A percentile compares a stretch with the other conserved stretches of the same genome.
These are phyloP conservation scores for Drosophila birchii DNA, from an alignment of 2,888 invertebrate genomes.

Conservation along the genomic window DNA sequence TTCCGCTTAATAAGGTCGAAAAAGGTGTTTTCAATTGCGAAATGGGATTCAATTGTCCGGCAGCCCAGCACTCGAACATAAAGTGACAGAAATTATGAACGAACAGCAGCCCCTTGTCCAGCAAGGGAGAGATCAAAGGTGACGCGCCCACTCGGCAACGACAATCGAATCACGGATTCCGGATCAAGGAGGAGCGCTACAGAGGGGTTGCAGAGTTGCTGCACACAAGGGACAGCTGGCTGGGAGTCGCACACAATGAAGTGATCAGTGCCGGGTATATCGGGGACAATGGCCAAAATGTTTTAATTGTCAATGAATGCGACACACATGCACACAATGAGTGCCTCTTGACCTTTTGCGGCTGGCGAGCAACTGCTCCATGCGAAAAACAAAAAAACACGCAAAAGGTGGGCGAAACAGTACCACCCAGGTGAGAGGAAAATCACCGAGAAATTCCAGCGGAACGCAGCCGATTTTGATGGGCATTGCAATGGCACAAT, in stretches of 20 bases:
- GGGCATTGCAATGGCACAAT: conserved; percentile 60
- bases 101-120: conserved; percentile 40
- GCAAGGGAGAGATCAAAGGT: conserved; percentile 60
- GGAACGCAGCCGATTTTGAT: conserved; percentile 39
- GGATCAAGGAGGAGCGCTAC: conserved; percentile 5
- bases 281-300: conserved; percentile 44
- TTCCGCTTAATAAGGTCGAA: conserved; percentile 69
- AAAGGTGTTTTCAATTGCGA: conserved; percentile 73
- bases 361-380: conserved; percentile 30
- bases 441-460: conserved; percentile 50
- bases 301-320: conserved; percentile 78
- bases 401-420: conserved; percentile 41
- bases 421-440: conserved; percentile 69
- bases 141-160: conserved; percentile 72
- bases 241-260: conserved; percentile 61
- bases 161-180: conserved; percentile 59
- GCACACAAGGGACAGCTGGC: conserved; percentile 35
- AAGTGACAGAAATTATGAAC: conserved; percentile 74
- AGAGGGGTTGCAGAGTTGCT: not conserved
- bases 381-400: conserved; percentile 15
- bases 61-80: conserved; percentile 38
- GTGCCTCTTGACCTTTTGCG: conserved; percentile 67
- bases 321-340: conserved; percentile 5
- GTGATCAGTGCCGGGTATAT: conserved; percentile 62
- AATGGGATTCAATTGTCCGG: conserved; percentile 57